Evolutionary conservation across 2,113 vertebrate genomes (phyloP).

Genomic region (Datnioides undecimradiatus): DNA sequence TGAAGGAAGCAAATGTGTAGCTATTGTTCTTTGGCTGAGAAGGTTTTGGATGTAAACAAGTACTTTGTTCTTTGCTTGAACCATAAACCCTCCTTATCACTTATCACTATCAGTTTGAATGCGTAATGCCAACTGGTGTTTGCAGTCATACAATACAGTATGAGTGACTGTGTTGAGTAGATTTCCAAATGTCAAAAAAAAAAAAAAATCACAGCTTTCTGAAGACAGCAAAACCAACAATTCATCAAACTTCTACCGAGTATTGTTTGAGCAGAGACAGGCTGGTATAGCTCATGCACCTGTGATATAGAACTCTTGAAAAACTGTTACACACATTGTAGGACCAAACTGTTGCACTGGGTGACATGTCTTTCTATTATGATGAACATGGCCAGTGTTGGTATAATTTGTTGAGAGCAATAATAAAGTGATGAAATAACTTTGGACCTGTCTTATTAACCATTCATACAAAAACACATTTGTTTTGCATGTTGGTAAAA

Average conservation of each 20-base stretch:
- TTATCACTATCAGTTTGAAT: constrained; percentile 1
- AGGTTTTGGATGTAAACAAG: constrained; percentile 4
- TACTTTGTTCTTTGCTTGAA: constrained; percentile 21
- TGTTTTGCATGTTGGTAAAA: not conserved
- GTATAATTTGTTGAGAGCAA: too few relatives aligned
- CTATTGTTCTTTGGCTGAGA: not conserved
- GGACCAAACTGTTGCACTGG: too few relatives aligned
- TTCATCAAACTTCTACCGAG: not conserved
- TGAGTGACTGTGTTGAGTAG: too few relatives aligned
- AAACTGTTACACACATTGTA: too few relatives aligned
- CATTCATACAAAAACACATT: not conserved
- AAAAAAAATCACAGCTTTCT: not conserved
- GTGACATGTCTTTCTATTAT: too few relatives aligned
- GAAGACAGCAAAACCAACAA: not conserved
- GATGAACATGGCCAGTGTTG: not conserved
- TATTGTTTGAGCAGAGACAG: not conserved
- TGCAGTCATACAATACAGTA: not conserved
- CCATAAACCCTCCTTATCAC: constrained; percentile 20
- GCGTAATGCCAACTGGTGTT: not conserved
- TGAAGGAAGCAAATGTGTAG: not conserved
- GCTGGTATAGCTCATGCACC: not conserved
- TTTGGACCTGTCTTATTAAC: not conserved
- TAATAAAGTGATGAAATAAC: not conserved
- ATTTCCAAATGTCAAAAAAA: not conserved
- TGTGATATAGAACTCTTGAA: not conserved